Evolutionary conservation across 2,113 vertebrate species (phyloP), one percentile per base, ranked within the genome.

Genomic region (Cyprinodon brontotheroides): DNA sequence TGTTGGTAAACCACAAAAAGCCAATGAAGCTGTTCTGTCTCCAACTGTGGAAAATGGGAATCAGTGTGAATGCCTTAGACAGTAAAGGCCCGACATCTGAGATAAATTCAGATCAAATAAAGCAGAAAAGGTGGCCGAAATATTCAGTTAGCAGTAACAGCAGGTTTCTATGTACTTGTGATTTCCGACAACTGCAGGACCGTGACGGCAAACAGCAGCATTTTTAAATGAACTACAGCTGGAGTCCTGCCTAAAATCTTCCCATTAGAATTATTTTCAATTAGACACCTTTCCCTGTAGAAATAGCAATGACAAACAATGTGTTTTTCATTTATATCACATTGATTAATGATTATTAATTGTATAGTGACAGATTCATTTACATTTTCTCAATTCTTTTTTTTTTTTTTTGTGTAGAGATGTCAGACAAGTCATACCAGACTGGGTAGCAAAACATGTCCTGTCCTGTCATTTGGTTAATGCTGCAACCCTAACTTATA

Each of bases 71-170:
- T n/a, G n/a, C 50, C n/a, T 57, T 57, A 20, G 48, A 17, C 4
- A 5, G 48, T 15, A 38, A 38, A n/a, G 11, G 1, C 6, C 3
- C 22, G 40, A 70, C 39, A 59, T 59, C 22, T 17, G 37, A 20
- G 50, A 59, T 8, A 6, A 13, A 50, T 53, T 57, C 22, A 47
- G n/a, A 37, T 11, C 3, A 11, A 29, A 29, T 66, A 22, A 59
- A 20, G 1, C n/a, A 22, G 38, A 57, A 1, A 9, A 11, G 14
- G 20, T n/a, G 22, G 53, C 37, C n/a, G 9, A 57, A 14, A 14
- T 29, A 73, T 53, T 50, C 50, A 64, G 72, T 77, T 50, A 77
- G 69, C 72, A 83, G 63, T 13, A 14, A 38, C n/a, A 29, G 8
- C 64, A 71, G 40, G 65, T 37, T 29, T 38, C 13, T 4, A 45